These are phyloP conservation scores for Asobara japonica DNA, from an alignment of 1,140 invertebrate species.

Conservation along the genomic window DNA sequence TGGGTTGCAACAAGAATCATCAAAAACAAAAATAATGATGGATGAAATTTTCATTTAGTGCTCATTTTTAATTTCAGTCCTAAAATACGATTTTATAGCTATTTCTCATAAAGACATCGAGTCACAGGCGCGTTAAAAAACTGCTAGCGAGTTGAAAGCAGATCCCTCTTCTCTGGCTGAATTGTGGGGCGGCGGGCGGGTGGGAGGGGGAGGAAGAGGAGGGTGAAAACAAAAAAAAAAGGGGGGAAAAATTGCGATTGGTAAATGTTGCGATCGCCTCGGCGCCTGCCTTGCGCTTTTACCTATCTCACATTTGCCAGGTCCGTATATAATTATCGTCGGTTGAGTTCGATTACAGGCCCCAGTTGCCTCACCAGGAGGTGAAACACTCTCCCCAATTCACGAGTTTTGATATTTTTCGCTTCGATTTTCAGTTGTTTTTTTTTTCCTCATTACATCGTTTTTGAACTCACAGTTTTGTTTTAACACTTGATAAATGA, in stretches of 20 bases:
- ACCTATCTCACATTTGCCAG: slow-evolving; percentile 3
- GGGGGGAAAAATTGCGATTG: background rate
- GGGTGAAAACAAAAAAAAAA: background rate
- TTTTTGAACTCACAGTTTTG: background rate
- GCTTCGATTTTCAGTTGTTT: background rate
- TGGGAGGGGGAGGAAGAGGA: no score
- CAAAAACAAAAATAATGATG: no score
- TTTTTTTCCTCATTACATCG: background rate
- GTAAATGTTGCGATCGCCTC: background rate
- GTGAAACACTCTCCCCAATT: background rate
- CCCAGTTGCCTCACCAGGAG: background rate
- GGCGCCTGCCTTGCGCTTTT: background rate
- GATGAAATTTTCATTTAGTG: no score
- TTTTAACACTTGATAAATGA: background rate
- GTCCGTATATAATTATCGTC: slow-evolving; percentile 12
- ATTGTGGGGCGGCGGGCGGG: no score
- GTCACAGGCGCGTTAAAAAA: no score
- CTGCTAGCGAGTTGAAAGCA: no score
- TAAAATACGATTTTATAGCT: no score
- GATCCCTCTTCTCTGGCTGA: no score
- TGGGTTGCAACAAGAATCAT: no score
- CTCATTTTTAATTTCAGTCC: no score
- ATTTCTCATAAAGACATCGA: no score
- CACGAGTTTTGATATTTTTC: slow-evolving; percentile 5
- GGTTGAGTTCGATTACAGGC: slow-evolving; percentile 13